Evolutionary conservation across 2,888 invertebrate species (phyloP), one percentile per base, ranked within the genome.

Genomic region (Zonitis immaculata): DNA sequence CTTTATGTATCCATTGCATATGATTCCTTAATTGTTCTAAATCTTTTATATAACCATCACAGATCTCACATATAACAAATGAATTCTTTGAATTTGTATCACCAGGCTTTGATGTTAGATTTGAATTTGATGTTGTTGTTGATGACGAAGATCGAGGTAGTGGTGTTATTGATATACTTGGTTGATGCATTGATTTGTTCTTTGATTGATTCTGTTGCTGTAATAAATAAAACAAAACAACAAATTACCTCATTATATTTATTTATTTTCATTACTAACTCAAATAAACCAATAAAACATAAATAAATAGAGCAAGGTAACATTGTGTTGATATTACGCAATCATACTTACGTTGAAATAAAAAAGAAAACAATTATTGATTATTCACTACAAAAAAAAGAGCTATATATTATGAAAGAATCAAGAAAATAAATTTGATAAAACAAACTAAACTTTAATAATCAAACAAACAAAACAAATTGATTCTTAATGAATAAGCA

Each of bases 1-100:
- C 92, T 83, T 95, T 95, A 76, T 96, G 96, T 74, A 95, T 95
- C 91, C 94, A 95, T 72, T 94, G 95, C 92, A 96, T 95, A 73
- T 96, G 96, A 75, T 95, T 95, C 59, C 95, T 82, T 58, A 96
- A 78, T 72, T 95, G 94, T 69, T 95, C 93, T 69, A 95, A 80
- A 76, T 96, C 95, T 80, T 95, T 70, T 58, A 96, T 95, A 72
- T 95, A 95, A 18, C 95, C 95, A 71, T 96, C 96, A 77, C 96
- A 97, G 59, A 96, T 95, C 79, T 96, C 96, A 76, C 96, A 97
- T 63, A 95, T 91, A 61, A 95, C 94, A 76, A 93, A 93, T 25
- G 89, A 85, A 64, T 86, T 87, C 74, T 91, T 91, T 60, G 82
- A 84, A 47, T 80, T 76, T 2, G 80, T 80, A 60, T 82, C 81